A percentile compares a stretch with the other conserved stretches of the same genome.
phyloP scores from a whole-genome alignment of 2,888 invertebrate species.

The Catocala nupta region DNA sequence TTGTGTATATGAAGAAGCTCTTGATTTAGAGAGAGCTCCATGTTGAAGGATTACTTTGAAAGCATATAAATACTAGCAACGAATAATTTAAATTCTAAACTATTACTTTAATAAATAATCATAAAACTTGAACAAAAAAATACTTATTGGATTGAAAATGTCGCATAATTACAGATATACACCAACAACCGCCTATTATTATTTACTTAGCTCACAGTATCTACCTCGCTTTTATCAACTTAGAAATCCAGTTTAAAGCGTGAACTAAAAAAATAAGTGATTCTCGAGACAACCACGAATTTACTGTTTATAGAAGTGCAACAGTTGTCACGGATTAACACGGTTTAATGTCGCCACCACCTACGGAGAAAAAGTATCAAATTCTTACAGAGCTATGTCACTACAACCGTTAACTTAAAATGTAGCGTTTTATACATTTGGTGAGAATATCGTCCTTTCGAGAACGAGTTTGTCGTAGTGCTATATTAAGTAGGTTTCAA shows the following conservation, averaged over 20 bases:
- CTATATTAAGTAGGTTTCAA: constrained; percentile 60
- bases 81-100: too few relatives aligned
- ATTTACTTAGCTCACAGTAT: background rate
- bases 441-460: constrained; percentile 66
- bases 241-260: background rate
- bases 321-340: constrained; percentile 42
- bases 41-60: background rate
- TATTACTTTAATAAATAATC: too few relatives aligned
- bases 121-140: background rate
- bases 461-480: constrained; percentile 64
- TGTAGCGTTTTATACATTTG: constrained; percentile 52
- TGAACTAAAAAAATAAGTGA: background rate
- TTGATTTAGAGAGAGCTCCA: background rate
- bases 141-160: background rate
- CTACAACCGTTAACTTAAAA: constrained; percentile 69
- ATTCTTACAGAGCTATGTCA: constrained; percentile 72
- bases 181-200: background rate
- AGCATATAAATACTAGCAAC: background rate
- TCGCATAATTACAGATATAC: background rate
- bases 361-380: constrained; percentile 66
- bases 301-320: constrained; percentile 25
- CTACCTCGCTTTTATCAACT: background rate
- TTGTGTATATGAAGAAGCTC: background rate
- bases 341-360: constrained; percentile 66
- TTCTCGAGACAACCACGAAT: background rate